phyloP scores from a whole-genome alignment of 2,113 vertebrate species.

The Bos javanicus region DNA sequence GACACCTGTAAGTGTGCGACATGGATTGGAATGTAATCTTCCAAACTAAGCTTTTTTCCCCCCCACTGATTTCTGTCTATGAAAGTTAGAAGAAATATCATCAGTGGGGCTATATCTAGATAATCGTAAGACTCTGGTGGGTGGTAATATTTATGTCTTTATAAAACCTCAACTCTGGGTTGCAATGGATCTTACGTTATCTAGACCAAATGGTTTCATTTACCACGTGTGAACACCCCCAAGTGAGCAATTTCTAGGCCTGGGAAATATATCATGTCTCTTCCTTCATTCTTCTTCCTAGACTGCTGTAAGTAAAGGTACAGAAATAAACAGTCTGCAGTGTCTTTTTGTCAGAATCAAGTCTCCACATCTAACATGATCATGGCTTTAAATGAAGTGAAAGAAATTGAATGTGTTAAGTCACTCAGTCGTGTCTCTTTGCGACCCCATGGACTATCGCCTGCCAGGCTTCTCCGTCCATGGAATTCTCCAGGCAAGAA shows the following conservation, averaged over 20 bases:
- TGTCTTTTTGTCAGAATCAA: neutral
- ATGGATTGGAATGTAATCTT: neutral
- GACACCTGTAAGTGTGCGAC: neutral
- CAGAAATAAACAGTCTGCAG: neutral
- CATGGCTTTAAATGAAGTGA: neutral
- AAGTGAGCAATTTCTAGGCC: neutral
- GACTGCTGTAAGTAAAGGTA: neutral
- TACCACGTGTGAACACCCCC: neutral
- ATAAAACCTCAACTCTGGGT: neutral
- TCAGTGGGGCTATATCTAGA: neutral
- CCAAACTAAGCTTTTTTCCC: neutral
- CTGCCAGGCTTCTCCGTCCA: neutral
- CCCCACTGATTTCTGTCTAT: neutral
- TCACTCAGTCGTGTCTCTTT: neutral
- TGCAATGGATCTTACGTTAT: neutral
- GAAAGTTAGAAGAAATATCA: neutral
- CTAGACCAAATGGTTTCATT: neutral
- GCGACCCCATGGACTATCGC: rapidly evolving
- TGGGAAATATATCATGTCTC: neutral
- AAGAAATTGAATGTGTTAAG: neutral
- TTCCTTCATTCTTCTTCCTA: neutral
- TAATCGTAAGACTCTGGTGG: neutral
- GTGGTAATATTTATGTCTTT: neutral
- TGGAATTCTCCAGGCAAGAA: neutral
- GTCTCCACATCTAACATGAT: neutral